Evolutionary conservation across 2,113 vertebrate genomes (phyloP).

Genomic region (Mixornis gularis): DNA sequence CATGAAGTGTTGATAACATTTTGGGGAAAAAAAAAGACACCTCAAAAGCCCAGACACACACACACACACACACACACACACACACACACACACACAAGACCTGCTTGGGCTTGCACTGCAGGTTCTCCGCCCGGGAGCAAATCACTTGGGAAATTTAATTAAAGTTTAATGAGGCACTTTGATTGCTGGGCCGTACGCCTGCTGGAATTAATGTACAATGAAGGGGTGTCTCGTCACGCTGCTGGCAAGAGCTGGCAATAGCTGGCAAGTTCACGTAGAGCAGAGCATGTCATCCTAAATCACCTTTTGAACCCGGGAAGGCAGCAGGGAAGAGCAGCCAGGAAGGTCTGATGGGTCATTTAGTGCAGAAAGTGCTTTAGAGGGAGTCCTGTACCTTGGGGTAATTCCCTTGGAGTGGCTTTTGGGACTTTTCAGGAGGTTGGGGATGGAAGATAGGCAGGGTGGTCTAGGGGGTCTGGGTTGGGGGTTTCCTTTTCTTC

Average conservation of each 20-base stretch:
- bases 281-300: conserved; percentile 30
- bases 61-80: not conserved
- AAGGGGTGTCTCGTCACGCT: conserved; percentile 20
- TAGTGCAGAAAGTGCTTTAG: not conserved
- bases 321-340: not conserved
- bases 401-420: not conserved
- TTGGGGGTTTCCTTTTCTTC: not conserved
- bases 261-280: conserved; percentile 26
- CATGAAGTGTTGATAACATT: rapidly evolving
- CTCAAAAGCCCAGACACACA: not conserved
- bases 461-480: not conserved
- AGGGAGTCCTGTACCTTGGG: rapidly evolving
- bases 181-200: conserved; percentile 23
- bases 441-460: not conserved
- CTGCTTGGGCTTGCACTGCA: conserved; percentile 28
- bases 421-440: not conserved
- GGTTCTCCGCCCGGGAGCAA: conserved; percentile 40
- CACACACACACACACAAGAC: not conserved
- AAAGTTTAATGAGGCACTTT: conserved; percentile 62
- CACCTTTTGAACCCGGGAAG: conserved; percentile 55
- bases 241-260: conserved; percentile 40
- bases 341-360: not conserved
- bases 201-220: conserved; percentile 34
- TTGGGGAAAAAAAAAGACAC: not conserved
- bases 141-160: conserved; percentile 58